These are phyloP conservation scores for Parthenolecanium corni DNA, from an alignment of 2,888 invertebrate genomes.

Conservation along the genomic window DNA sequence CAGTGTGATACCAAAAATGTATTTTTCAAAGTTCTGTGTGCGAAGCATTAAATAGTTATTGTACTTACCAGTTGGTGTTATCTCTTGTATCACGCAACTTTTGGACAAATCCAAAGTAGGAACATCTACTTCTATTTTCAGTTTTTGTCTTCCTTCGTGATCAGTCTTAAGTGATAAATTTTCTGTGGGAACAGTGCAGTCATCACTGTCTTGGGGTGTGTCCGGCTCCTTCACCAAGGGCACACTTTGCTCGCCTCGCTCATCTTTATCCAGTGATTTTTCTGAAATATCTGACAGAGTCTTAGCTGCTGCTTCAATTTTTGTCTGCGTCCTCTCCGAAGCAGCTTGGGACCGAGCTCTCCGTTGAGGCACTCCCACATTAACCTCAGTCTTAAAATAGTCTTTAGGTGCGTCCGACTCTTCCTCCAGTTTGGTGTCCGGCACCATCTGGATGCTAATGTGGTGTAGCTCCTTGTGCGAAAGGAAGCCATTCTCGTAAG, in stretches of 20 bases:
- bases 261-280: neutral
- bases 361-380: neutral
- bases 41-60: too few relatives aligned
- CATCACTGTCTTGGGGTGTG: neutral
- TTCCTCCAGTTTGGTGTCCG: neutral
- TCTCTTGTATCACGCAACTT: too few relatives aligned
- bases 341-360: neutral
- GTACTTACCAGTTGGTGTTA: too few relatives aligned
- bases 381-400: conserved; percentile 8
- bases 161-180: neutral
- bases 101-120: conserved; percentile 1
- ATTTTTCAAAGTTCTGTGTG: too few relatives aligned
- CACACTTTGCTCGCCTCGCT: neutral
- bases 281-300: neutral
- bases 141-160: neutral
- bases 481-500: conserved; percentile 27
- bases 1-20: too few relatives aligned
- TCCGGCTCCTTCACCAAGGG: neutral
- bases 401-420: neutral
- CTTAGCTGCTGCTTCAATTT: neutral
- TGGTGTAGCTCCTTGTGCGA: conserved; percentile 30
- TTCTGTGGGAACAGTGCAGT: conserved; percentile 12
- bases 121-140: conserved; percentile 18
- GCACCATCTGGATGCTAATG: conserved; percentile 29
- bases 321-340: neutral